Evolutionary conservation across 2,113 vertebrate species (phyloP), one percentile per base, ranked within the genome.

Genomic region (Mugil cephalus): DNA sequence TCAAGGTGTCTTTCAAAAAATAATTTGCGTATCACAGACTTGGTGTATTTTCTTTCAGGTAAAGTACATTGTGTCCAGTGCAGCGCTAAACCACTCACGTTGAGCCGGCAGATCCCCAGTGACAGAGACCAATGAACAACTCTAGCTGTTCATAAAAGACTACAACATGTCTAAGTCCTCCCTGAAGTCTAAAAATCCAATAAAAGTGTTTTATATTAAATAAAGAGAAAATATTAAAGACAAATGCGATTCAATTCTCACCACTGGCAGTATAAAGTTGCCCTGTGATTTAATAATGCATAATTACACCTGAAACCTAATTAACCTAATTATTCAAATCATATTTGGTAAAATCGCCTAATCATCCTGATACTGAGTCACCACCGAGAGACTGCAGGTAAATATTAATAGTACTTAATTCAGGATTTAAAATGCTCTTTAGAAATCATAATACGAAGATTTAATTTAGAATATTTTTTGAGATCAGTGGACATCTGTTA

Each of bases 401-500:
- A n/a, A n/a, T 18, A 46, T 42, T 10, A 36, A 19, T 56, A 17
- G 35, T 34, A 43, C 15, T 50, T 40, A 5, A 30, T 30, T 30
- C 24, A 30, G 14, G 36, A 65, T 24, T 19, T 40, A 10, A 14
- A 47, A 63, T n/a, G 10, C 4, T 11, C 35, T 15, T 8, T 13
- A 4, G 30, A 36, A 15, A 38, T 10, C 0, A 8, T 17, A 15
- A 21, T 24, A 42, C 30, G 50, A 56, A 36, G 4, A 19, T 12
- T 36, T 10, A 52, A 53, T 79, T 53, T 13, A 10, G 1, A 51
- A 59, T 42, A 39, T 39, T 74, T n/a, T 66, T 46, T 13, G 18
- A 55, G 21, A 69, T 8, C n/a, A 53, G 48, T 62, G 63, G 80
- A 74, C 79, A 78, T 85, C 65, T 82, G 71, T 48, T 61, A 8